Percentiles rank a stretch among this genome's conserved stretches.
phyloP scores from a whole-genome alignment of 2,113 vertebrate genomes.

The Centropus unirufus region DNA sequence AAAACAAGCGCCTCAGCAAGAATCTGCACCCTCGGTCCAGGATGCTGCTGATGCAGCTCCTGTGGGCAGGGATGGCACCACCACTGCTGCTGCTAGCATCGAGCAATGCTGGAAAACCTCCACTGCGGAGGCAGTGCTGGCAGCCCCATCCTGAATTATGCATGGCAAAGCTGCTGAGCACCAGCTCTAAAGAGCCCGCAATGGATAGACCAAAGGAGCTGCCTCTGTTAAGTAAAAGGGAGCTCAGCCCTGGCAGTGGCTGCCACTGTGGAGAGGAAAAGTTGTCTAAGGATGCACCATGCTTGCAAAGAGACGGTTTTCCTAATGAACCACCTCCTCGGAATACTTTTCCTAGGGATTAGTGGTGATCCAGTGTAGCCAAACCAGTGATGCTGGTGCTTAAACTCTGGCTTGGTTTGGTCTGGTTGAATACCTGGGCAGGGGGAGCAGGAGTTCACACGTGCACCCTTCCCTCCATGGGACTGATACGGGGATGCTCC shows the following conservation, averaged over 20 bases:
- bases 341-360: neutral
- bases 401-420: neutral
- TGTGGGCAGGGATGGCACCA: neutral
- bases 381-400: neutral
- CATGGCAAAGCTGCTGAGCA: neutral
- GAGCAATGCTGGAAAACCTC: neutral
- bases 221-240: neutral
- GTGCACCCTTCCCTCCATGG: rapidly evolving
- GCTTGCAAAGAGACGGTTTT: rapidly evolving
- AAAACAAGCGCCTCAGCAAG: neutral
- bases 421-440: neutral
- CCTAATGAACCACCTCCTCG: neutral
- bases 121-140: neutral
- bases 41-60: neutral
- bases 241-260: neutral
- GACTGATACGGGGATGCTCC: neutral
- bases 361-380: neutral
- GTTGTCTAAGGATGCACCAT: neutral
- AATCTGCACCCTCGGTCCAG: neutral
- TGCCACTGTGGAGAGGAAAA: neutral
- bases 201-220: rapidly evolving
- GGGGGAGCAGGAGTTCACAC: rapidly evolving
- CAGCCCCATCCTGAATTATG: neutral
- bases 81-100: rapidly evolving
- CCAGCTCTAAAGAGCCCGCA: neutral